Evolutionary conservation across 2,797 vertebrate genomes (phyloP), one percentile per base, ranked within the genome.

Genomic region (Sebastolobus altivelis): DNA sequence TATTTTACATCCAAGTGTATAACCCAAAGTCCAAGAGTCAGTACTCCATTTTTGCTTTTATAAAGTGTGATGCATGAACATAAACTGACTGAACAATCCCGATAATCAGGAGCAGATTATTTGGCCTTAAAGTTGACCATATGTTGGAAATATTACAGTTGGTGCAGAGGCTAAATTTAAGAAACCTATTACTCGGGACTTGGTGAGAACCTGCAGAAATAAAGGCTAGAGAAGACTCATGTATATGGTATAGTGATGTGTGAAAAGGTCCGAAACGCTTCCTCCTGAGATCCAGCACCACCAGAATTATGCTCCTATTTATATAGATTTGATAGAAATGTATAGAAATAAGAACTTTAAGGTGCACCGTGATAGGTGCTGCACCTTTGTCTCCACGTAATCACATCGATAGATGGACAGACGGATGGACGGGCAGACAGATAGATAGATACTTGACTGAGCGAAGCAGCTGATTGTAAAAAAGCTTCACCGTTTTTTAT

Each of bases 401-500:
- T 29, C 6, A 63, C 35, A 60, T 35, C 7, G 7, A 25, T 16
- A 62, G 33, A 37, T 14, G 13, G n/a, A 40, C 4, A 62, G 33
- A 37, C 1, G 6, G 25, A 49, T 6, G 5, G 20, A 65, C 14
- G 12, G 33, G 37, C 6, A 29, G 25, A 43, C 14, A 35, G 35
- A 73, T 33, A 33, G 20, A 70, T 46, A 37, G 37, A 70, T 59
- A 52, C 9, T 33, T 71, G 35, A 20, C 3, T 43, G 3, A 75
- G 37, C 25, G 31, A 37, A 66, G 46, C 16, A 43, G 65, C 25
- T 55, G 38, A 72, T n/a, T 68, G 49, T 71, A 62, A 80, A 85
- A 73, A 33, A 13, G 4, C 25, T 31, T 27, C 5, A 72, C 14
- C 0, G 8, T 61, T 62, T 77, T 13, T 43, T 79, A 81, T 70